Evolutionary conservation across 2,113 vertebrate genomes (phyloP), one percentile per base, ranked within the genome.

Genomic region (Acrocephalus arundinaceus): DNA sequence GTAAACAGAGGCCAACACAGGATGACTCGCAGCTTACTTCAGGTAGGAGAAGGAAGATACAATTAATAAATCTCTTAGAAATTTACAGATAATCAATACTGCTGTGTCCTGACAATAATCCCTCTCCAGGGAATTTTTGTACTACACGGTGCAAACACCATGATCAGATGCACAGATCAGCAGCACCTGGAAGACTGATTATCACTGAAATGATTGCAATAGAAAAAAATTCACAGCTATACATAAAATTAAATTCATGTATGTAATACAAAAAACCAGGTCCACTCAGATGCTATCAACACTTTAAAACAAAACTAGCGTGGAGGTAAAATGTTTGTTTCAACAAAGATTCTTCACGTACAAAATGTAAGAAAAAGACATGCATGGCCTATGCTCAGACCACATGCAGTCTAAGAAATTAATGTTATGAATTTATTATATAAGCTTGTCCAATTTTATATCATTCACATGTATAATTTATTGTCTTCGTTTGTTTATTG

Each of bases 171-270:
- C 45, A 89, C 35, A 75, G 25, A 70, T 9, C 30, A 89, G 43
- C 37, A 80, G 28, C 20, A 30, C 7, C 28, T 66, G 27, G 8
- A 80, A 67, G 19, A 48, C 48, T 28, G 30, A 51, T 14, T 28
- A 84, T 67, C 11, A 45, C 27, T 11, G 8, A 76, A 88, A 80
- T 0, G 1, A 73, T 0, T 41, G 19, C 15, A 73, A 46, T 0
- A 59, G n/a, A 61, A 57, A 84, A 86, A 68, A 43, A 62, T 5
- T 15, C 49, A 75, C 21, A 89, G 27, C 22, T 41, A 75, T 15
- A 43, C 4, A 22, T 20, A 52, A 33, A 82, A 39, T 52, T 33
- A 55, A 23, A 90, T 35, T 33, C 10, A 59, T 1, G 0, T 39
- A 49, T 10, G 14, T 4, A 83, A 43, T 18, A 70, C 18, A 6